Conservation (phyloP, 2,888 invertebrate species). For the Tuberolachnus salignus region DNA sequence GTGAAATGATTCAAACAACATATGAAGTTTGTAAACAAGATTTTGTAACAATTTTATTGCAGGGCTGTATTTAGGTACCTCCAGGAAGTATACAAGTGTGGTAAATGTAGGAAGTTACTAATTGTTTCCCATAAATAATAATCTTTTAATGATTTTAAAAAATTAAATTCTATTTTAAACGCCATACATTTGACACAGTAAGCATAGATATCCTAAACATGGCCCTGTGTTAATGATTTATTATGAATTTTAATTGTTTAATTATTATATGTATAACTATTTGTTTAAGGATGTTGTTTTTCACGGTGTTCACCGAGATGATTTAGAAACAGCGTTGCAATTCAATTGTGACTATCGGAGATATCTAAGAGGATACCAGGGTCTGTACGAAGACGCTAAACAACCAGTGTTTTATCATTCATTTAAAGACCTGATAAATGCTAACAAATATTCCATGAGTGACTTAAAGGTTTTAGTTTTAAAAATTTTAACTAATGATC, state of each 20-base stretch:
- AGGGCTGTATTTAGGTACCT: too few species aligned
- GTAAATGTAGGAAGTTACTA: too few species aligned
- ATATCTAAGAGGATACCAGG: neutral
- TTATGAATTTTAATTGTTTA: too few species aligned
- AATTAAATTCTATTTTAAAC: too few species aligned
- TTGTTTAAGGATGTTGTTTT: constrained; percentile 28
- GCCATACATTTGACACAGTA: too few species aligned
- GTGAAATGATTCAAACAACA: neutral
- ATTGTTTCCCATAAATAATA: too few species aligned
- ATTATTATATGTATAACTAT: neutral
- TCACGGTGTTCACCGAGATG: constrained; percentile 6
- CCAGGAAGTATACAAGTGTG: too few species aligned
- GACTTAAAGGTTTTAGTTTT: constrained; percentile 14
- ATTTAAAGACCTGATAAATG: neutral
- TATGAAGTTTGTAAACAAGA: neutral
- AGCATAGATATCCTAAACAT: too few species aligned
- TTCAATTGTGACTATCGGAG: constrained; percentile 35
- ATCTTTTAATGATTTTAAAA: too few species aligned
- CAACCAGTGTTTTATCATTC: constrained; percentile 16
- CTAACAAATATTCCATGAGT: neutral
- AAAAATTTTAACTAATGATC: neutral
- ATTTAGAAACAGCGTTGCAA: neutral
- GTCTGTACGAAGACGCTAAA: neutral
- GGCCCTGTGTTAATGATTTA: too few species aligned
- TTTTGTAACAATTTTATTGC: too few species aligned